Evolutionary conservation across 35 echinoderm and acorn worm genomes (phyloP).

Genomic region (Heliocidaris tuberculata): DNA sequence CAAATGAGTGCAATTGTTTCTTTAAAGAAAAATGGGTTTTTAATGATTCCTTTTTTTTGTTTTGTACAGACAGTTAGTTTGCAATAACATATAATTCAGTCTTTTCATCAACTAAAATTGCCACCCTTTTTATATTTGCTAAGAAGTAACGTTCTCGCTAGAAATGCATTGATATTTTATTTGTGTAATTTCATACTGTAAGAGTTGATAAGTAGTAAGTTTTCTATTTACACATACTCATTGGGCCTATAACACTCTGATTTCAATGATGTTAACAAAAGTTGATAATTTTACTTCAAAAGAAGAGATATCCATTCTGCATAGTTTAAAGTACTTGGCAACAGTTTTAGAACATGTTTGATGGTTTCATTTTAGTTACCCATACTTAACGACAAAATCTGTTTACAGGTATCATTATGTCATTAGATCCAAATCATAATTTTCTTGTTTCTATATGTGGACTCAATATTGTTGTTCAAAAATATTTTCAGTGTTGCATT

Average conservation of each 20-base stretch:
- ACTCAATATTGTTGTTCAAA: no score
- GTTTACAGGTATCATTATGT: neutral
- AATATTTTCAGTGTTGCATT: neutral
- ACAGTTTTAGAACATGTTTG: no score
- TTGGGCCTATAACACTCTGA: neutral
- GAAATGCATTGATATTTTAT: neutral
- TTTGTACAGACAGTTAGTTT: constrained; percentile 1
- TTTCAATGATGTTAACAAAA: neutral
- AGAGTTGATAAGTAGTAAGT: neutral
- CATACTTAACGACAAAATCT: neutral
- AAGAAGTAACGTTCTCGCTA: neutral
- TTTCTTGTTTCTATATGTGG: neutral
- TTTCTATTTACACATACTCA: neutral
- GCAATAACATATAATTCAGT: constrained; percentile 12
- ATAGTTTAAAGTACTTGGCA: neutral
- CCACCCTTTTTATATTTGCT: neutral
- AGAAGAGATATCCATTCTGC: neutral
- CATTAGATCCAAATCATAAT: neutral
- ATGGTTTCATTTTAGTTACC: no score
- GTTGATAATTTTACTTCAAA: neutral
- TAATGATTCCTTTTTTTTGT: constrained; percentile 13
- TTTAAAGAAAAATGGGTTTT: neutral
- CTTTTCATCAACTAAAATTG: neutral
- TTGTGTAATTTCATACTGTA: neutral
- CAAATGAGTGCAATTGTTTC: constrained; percentile 30